phyloP scores from a whole-genome alignment of 2,113 vertebrate species.

The Semicossyphus pulcher region DNA sequence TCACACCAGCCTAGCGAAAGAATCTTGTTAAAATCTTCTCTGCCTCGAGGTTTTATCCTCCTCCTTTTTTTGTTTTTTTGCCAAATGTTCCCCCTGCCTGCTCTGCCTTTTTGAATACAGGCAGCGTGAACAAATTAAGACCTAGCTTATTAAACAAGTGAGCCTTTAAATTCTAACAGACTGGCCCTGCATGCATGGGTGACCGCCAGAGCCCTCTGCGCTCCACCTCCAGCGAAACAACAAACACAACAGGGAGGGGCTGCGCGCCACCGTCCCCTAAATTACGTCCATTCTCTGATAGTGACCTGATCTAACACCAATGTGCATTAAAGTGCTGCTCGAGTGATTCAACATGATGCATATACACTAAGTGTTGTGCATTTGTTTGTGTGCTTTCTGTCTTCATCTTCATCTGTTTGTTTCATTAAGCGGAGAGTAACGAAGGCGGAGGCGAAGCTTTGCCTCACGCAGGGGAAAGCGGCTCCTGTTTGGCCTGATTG shows the following conservation, averaged over 20 bases:
- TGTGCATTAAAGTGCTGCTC: conserved; percentile 18
- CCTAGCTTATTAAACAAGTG: conserved; percentile 68
- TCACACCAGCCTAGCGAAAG: not conserved
- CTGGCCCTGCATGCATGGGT: conserved; percentile 68
- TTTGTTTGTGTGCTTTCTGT: conserved; percentile 8
- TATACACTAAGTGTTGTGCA: not conserved
- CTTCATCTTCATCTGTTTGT: not conserved
- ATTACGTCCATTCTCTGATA: conserved; percentile 2
- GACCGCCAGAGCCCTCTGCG: conserved; percentile 38
- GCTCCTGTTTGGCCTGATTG: conserved; percentile 42
- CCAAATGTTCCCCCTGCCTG: too few species aligned
- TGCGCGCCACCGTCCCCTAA: conserved; percentile 27
- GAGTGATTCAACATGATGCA: conserved; percentile 28
- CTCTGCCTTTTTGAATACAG: not conserved
- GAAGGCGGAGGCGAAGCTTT: conserved; percentile 41
- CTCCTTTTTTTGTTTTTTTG: not conserved
- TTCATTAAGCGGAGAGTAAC: conserved; percentile 48
- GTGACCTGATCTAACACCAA: conserved; percentile 40
- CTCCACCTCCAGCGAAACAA: conserved; percentile 59
- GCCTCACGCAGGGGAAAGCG: not conserved
- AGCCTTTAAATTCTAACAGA: conserved; percentile 76
- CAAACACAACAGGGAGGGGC: conserved; percentile 49
- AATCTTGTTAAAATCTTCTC: not conserved
- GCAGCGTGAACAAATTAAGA: conserved; percentile 48
- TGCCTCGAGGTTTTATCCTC: conserved; percentile 2